Percentiles rank a stretch among this genome's conserved stretches.
These are phyloP conservation scores for Drosophila birchii DNA, from an alignment of 2,888 invertebrate species.

Conservation along the genomic window DNA sequence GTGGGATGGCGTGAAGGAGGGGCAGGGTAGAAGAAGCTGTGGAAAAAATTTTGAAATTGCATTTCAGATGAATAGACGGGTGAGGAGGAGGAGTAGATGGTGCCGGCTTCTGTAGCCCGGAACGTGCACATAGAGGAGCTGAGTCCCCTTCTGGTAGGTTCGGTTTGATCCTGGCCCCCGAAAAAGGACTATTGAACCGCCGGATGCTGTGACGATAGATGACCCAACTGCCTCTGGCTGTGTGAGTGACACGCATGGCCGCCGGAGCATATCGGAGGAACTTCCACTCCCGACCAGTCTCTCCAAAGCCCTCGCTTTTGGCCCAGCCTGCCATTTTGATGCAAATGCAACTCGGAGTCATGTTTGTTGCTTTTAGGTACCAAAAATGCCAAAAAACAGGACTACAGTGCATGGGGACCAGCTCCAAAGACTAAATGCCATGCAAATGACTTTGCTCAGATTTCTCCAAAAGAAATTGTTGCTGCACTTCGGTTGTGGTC, in stretches of 20 bases:
- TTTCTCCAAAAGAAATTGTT: slow-evolving; percentile 34
- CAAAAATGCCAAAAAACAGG: slow-evolving; percentile 5
- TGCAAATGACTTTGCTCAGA: slow-evolving; percentile 65
- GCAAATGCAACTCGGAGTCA: slow-evolving; percentile 73
- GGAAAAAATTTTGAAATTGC: slow-evolving; percentile 78
- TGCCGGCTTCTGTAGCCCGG: slow-evolving; percentile 3
- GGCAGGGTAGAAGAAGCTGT: slow-evolving; percentile 65
- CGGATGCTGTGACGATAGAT: slow-evolving; percentile 75
- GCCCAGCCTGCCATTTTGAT: slow-evolving; percentile 59
- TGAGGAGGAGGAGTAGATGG: slow-evolving; percentile 3
- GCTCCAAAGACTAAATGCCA: slow-evolving; percentile 61
- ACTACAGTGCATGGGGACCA: not conserved
- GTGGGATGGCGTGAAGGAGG: not conserved
- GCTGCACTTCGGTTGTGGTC: not conserved
- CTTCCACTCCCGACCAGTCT: slow-evolving; percentile 1
- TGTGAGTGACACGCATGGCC: slow-evolving; percentile 65
- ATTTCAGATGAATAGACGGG: slow-evolving; percentile 78
- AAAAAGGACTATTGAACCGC: slow-evolving; percentile 68
- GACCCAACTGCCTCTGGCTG: slow-evolving; percentile 50
- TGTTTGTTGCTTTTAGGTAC: slow-evolving; percentile 36
- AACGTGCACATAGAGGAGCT: slow-evolving; percentile 2
- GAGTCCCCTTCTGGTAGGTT: slow-evolving; percentile 44
- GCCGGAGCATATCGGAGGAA: slow-evolving; percentile 54
- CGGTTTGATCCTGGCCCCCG: slow-evolving; percentile 32
- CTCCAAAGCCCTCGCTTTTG: slow-evolving; percentile 6